Evolutionary conservation across 64 coral and sea anemone species (phyloP), one percentile per base, ranked within the genome.

Genomic region (Porites australiensis): DNA sequence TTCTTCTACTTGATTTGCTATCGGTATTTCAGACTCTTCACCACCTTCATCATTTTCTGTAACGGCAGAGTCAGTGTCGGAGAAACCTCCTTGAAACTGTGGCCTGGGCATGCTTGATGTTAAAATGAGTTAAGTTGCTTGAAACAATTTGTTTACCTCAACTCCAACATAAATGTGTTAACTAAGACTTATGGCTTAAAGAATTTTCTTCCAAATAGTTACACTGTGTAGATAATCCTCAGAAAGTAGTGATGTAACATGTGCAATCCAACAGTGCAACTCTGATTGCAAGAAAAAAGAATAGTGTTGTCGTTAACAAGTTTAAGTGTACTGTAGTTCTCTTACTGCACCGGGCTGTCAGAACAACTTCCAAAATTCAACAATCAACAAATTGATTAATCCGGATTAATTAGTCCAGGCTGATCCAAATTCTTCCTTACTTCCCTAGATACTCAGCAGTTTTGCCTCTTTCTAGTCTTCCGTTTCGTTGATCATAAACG

Each of bases 31-130:
- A 69, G 64, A 72, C 64, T 94, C 92, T 44, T 82, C 86, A 15
- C 70, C 57, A 75, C 71, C 8, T 76, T 94, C 87, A 60, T 89
- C 87, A 53, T 89, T 74, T 43, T 94, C 87, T 64, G 78, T 83
- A 48, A 76, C 57, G 8, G 45, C 13, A 66, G 87, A 78, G 13
- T 89, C 87, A n/a, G 78, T 58, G 16, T 94, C 92, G 15, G 87
- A 94, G 27, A 70, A 89, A 50, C 68, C 49, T 13, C 21, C 79
- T 2, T 64, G 62, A 21, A 49, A 52, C 48, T 72, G 70, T 57
- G 72, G 58, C 57, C 70, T 89, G 13, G 87, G 87, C 92, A 89
- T 94, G 61, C 15, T 64, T 45, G 50, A 72, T 0, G 60, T 64
- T 16, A 9, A 27, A 2, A 0, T 37, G 27, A 37, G 27, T 37